These are phyloP conservation scores for Drosophila auraria DNA, from an alignment of 1,140 invertebrate species.

Conservation along the genomic window DNA sequence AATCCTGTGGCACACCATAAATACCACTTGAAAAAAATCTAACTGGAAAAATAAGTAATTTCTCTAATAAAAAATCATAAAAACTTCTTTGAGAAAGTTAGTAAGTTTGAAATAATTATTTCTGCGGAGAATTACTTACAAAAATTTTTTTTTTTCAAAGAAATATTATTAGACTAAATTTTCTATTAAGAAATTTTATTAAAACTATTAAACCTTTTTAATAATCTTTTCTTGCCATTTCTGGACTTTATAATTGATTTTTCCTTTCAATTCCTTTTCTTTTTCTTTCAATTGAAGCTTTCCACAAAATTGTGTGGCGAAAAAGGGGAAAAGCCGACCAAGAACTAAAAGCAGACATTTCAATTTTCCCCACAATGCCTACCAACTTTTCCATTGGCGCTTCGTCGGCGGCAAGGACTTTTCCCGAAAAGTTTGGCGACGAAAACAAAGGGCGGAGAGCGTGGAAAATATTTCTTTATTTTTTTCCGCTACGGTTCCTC, in stretches of 20 bases:
- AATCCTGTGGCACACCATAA: not conserved
- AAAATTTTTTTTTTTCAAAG: not conserved
- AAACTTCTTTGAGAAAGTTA: too few species aligned
- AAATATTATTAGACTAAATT: not conserved
- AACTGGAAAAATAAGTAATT: not conserved
- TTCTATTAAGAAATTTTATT: too few species aligned
- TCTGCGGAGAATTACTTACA: too few species aligned
- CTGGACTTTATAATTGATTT: not conserved
- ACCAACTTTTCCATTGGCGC: slow-evolving; percentile 5
- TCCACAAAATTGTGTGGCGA: not conserved
- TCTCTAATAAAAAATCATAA: too few species aligned
- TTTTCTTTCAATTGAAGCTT: not conserved
- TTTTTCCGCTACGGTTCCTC: slow-evolving; percentile 12
- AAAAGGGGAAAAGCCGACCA: not conserved
- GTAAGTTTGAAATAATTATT: too few species aligned
- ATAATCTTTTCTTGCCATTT: not conserved
- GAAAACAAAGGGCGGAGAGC: slow-evolving; percentile 60
- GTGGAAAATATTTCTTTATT: slow-evolving; percentile 62
- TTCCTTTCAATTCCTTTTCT: not conserved
- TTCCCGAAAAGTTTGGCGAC: slow-evolving; percentile 24
- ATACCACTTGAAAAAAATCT: not conserved
- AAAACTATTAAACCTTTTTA: not conserved
- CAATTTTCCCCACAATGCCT: slow-evolving; percentile 27
- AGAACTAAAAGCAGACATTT: slow-evolving; percentile 26
- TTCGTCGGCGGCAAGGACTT: not conserved